phyloP scores from a whole-genome alignment of 2,113 vertebrate species.

The Coryphaenoides rupestris region DNA sequence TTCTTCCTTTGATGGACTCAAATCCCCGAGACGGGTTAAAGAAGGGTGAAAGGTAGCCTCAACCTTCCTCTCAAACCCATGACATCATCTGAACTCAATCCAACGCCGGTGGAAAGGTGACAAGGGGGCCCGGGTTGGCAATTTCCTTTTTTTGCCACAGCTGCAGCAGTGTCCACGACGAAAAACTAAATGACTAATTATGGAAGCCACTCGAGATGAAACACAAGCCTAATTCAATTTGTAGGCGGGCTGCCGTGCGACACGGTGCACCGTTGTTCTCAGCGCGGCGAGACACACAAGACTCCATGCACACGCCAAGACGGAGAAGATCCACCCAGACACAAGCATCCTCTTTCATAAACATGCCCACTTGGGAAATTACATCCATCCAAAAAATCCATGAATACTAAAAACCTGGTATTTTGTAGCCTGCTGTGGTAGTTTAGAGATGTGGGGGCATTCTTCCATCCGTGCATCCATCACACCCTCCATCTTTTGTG shows the following conservation, averaged over 20 bases:
- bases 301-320: constrained; percentile 1
- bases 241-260: not conserved
- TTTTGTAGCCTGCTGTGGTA: constrained; percentile 35
- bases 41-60: constrained; percentile 52
- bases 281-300: constrained; percentile 10
- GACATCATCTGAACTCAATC: constrained; percentile 8
- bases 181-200: not conserved
- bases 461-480: constrained; percentile 23
- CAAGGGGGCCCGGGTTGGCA: constrained; percentile 6
- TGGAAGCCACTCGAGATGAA: not conserved
- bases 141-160: not conserved
- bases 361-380: constrained; percentile 57
- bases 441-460: constrained; percentile 28
- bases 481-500: constrained; percentile 24
- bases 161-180: not conserved
- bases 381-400: constrained; percentile 60
- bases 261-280: not conserved
- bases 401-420: constrained; percentile 62
- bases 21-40: constrained; percentile 53
- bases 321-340: constrained; percentile 9
- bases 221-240: not conserved
- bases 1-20: constrained; percentile 67
- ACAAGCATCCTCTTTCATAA: constrained; percentile 49
- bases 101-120: constrained; percentile 11
- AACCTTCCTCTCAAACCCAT: constrained; percentile 62